Evolutionary conservation across 2,888 invertebrate species (phyloP), one percentile per base, ranked within the genome.

Genomic region (Harpalus rubripes): DNA sequence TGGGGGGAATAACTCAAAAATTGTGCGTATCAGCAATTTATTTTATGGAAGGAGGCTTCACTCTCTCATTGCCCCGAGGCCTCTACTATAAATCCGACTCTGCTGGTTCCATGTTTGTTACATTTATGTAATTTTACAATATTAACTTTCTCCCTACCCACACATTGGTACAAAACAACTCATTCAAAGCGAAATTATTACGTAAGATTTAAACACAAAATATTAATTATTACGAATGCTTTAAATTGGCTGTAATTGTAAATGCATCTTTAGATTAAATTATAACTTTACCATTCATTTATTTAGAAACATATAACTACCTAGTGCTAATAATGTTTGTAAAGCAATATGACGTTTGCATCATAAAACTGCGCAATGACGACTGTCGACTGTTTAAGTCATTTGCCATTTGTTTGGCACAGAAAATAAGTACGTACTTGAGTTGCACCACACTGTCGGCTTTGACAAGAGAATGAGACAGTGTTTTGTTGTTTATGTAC

Each of bases 141-240:
- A 41, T 74, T 18, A 74, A 74, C 72, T 74, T 74, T 74, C 72
- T 74, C 41, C 72, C 72, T 74, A 52, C 72, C 72, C 72, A 74
- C 72, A 74, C 72, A 74, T 15, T 74, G 15, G n/a, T 7, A 26
- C 22, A 26, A 63, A 63, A 68, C n/a, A 68, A 41, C 15, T 41
- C 15, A 8, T 74, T 44, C 12, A 44, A 44, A 72, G 18, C 32
- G 22, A 8, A 16, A 74, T 74, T 44, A 74, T 74, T 74, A 74
- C 72, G 44, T 26, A 15, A 74, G 16, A 7, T 44, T 18, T 3
- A 16, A 12, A 12, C 72, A 18, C 0, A 44, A 44, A 74, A 10
- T 44, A 32, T 32, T 32, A 32, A 32, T 22, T 22, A 22, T 22
- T 22, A 22, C 1, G 32, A 1, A 32, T 5, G 32, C 32, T 22